Percentiles rank a stretch among this genome's conserved stretches.
These are phyloP conservation scores for Mormyrops boulengeri DNA, from an alignment of 2,797 vertebrate species.

Conservation along the genomic window DNA sequence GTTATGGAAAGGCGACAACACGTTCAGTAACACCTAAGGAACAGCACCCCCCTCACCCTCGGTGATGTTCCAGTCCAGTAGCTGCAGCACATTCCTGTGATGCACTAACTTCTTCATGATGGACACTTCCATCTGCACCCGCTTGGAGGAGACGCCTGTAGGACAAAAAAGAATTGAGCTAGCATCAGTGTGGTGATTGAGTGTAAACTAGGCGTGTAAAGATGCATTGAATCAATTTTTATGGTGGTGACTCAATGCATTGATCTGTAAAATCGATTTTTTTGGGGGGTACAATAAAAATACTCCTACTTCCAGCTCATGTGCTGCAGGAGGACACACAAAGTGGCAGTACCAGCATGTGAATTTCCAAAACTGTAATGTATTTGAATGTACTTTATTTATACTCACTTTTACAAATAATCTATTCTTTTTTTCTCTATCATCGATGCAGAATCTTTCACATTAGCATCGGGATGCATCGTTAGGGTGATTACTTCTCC, in stretches of 20 bases:
- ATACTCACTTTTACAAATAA: neutral
- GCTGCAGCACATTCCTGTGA: conserved; percentile 64
- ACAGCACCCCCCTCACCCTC: conserved; percentile 46
- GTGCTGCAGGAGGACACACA: neutral
- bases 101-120: conserved; percentile 65
- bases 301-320: neutral
- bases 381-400: neutral
- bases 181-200: neutral
- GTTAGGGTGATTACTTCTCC: neutral
- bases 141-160: conserved; percentile 51
- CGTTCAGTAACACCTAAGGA: neutral
- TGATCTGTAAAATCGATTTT: neutral
- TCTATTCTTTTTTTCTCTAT: neutral
- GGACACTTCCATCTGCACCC: conserved; percentile 53
- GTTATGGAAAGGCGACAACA: neutral
- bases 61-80: conserved; percentile 61
- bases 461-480: neutral
- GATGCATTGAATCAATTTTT: neutral
- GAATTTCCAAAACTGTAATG: neutral
- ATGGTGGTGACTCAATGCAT: neutral
- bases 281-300: neutral
- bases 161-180: neutral
- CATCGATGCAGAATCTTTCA: neutral
- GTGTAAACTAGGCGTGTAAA: neutral
- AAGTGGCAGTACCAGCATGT: neutral